phyloP scores from a whole-genome alignment of 2,113 vertebrate species.

The Oreotrochilus melanogaster region DNA sequence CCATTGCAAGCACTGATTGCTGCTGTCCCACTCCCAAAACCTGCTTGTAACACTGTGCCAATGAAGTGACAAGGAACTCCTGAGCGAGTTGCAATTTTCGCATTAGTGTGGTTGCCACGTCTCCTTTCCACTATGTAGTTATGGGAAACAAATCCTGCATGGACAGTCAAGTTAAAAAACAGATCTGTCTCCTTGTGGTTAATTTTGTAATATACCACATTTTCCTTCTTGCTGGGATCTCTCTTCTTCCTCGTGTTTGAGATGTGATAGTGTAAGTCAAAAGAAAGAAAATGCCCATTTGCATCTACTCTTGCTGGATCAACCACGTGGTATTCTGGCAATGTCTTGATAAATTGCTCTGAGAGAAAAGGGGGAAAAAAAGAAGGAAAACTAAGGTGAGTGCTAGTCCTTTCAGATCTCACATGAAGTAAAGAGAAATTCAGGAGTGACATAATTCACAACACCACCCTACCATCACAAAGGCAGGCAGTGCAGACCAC shows the following conservation, averaged over 20 bases:
- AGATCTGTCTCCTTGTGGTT: constrained; percentile 79
- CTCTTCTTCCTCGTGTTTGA: constrained; percentile 76
- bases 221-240: constrained; percentile 61
- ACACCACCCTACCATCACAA: background rate
- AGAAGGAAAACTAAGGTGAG: background rate
- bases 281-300: constrained; percentile 86
- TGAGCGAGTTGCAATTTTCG: constrained; percentile 37
- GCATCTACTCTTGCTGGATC: constrained; percentile 84
- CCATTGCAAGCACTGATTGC: constrained; percentile 90
- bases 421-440: background rate
- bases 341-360: constrained; percentile 80
- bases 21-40: constrained; percentile 73
- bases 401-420: background rate
- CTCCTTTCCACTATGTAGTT: constrained; percentile 88
- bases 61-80: constrained; percentile 85
- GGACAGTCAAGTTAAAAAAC: constrained; percentile 88
- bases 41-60: constrained; percentile 79
- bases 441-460: background rate
- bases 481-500: background rate
- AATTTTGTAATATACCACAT: constrained; percentile 86
- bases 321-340: constrained; percentile 82
- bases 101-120: constrained; percentile 76
- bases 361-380: background rate
- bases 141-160: constrained; percentile 82
- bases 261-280: constrained; percentile 79